Evolutionary conservation across 2,797 vertebrate species (phyloP), one percentile per base, ranked within the genome.

Genomic region (Columba guinea): DNA sequence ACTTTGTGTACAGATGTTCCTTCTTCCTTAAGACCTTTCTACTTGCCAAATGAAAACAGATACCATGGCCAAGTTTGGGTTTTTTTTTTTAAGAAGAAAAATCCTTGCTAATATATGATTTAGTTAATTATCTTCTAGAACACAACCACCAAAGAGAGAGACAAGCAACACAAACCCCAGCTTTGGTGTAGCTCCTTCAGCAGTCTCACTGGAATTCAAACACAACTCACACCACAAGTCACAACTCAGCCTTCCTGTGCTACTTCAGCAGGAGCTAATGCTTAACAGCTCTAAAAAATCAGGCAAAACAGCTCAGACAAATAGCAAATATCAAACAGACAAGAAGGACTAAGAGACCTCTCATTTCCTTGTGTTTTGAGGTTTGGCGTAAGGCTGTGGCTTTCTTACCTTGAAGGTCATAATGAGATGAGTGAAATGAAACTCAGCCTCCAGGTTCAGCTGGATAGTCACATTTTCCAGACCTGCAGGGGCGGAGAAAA

Each of bases 401-500:
- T 95, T 96, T 81, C 95, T 97, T 98, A 99, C 99, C 98, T 99
- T 99, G 97, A 99, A 99, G 62, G 99, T 99, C 99, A 99, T 99
- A 95, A 99, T 99, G 97, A 99, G 99, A 97, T 99, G 99, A 94
- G 99, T 99, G 96, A 99, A 99, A 97, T 99, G 99, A 97, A 99
- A 99, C 97, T 99, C 99, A 0, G 99, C 99, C 97, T 99, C 99
- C 93, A 99, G 97, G 96, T 99, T 98, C 96, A 99, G 97, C 96
- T 99, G 99, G 92, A 99, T 95, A 41, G 98, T 99, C 85, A 99
- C 99, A 1, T 99, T 99, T 98, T 99, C 99, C 97, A 98, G 8
- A 63, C 99, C 99, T 99, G 96, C 11, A 88, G 65, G 28, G 69
- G 30, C 75, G 90, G 10, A 75, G 58, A 58, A 84, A 94, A 70